Evolutionary conservation across 1,140 invertebrate genomes (phyloP).

Genomic region (Orussus abietinus): DNA sequence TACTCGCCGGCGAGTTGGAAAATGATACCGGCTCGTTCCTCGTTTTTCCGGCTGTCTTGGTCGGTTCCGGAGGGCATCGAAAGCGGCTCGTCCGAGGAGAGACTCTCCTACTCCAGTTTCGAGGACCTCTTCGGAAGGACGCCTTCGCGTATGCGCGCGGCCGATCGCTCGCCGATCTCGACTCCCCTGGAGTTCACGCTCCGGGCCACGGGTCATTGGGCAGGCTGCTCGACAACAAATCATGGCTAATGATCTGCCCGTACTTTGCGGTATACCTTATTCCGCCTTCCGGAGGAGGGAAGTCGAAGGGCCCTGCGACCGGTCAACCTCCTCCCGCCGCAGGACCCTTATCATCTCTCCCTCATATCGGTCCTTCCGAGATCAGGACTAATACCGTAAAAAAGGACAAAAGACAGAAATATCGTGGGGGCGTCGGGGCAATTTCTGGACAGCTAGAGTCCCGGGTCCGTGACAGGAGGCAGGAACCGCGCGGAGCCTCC

Average conservation of each 20-base stretch:
- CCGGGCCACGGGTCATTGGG: conserved; percentile 49
- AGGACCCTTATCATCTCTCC: conserved; percentile 7
- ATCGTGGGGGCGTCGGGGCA: no score
- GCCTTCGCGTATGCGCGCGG: no score
- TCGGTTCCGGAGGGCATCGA: background rate
- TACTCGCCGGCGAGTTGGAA: conserved; percentile 1
- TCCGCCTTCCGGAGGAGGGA: conserved; percentile 8
- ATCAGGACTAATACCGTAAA: no score
- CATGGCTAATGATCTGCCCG: conserved; percentile 55
- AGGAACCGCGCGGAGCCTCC: no score
- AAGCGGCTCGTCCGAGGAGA: no score
- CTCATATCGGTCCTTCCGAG: conserved; percentile 20
- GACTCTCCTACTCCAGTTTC: no score
- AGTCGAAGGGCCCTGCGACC: no score
- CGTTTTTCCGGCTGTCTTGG: background rate
- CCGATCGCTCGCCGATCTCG: conserved; percentile 29
- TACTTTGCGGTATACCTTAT: conserved; percentile 39
- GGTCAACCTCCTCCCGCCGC: conserved; percentile 17
- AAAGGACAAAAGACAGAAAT: no score
- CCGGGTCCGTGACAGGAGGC: no score
- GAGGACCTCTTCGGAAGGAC: no score
- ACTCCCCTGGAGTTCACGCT: conserved; percentile 40
- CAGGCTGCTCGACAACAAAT: conserved; percentile 54
- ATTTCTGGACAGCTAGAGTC: no score
- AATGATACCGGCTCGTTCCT: background rate